Evolutionary conservation across 2,888 invertebrate genomes (phyloP), one percentile per base, ranked within the genome.

Genomic region (Sinelater perroti): DNA sequence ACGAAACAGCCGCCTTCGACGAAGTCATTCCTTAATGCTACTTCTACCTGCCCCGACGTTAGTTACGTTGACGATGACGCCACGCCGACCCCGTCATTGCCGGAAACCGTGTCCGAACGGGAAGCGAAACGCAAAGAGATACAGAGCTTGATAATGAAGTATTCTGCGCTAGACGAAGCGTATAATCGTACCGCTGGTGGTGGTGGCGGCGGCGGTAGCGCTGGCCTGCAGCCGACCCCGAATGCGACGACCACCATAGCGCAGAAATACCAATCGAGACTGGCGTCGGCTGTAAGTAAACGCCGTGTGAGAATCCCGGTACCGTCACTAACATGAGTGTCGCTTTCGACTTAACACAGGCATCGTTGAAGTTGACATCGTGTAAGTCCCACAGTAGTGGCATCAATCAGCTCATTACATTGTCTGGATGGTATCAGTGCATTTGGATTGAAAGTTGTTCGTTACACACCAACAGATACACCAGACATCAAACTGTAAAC

Each of bases 91-190:
- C 81, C 82, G 6, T 80, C 81, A 28, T 80, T 80, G 38, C 71
- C 75, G 1, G 87, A 87, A 71, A 81, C 81, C 60, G 81, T 82
- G 16, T 83, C 84, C 64, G 92, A 93, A 65, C 82, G 93, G 35
- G 91, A 91, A 74, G 88, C 89, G 6, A 87, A 88, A 68, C 84
- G 93, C 26, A 92, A 92, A 71, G 93, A 93, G 73, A 91, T 91
- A 57, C 89, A 91, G 75, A 87, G 88, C 68, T 80, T 93, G 56
- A 91, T 92, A 60, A 83, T 88, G 82, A 93, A 92, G 75, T 93
- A 93, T 75, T 87, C 90, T 20, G 90, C 89, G 36, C 79, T 91
- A 64, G 90, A 90, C 68, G 89, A 90, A 70, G 85, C 85, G 54
- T 88, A 87, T 75, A 85, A 78, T 74, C 67, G 67, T 54, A 62